Evolutionary conservation across 2,888 invertebrate genomes (phyloP), one percentile per base, ranked within the genome.

Genomic region (Ornithoptera alexandrae): DNA sequence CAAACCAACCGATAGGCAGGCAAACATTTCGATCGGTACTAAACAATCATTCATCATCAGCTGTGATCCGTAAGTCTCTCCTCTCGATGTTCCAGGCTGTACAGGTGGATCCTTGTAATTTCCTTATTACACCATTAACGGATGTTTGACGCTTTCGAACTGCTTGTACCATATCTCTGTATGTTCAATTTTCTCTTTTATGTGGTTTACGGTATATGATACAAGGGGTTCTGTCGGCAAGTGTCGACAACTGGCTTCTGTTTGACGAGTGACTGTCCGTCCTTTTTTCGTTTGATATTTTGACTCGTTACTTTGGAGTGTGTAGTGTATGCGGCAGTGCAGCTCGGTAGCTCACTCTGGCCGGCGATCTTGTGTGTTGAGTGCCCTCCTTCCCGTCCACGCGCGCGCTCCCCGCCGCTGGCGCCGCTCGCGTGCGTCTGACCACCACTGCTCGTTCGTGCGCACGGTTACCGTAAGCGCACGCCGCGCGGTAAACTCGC

Each of bases 311-410:
- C 76, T 86, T 84, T 82, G 82, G 86, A 89, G 89, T 89, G 82
- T 84, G 85, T 89, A 88, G 89, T 78, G 71, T 67, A 73, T 74
- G 78, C 78, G 75, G 73, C 80, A 78, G 78, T 78, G 80, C 78
- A 77, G 77, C 80, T 72, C 75, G 76, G 74, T 72, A 89, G 92
- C 90, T 92, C 91, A 88, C 74, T 84, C 92, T 92, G 92, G 92
- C 89, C 92, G 91, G 88, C 86, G 90, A 88, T 90, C 76, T 88
- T 89, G 92, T 92, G 89, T 89, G 90, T 86, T 84, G 86, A 80
- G 87, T 82, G 84, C 85, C 86, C 79, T 81, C 22, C 22, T 22
- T 22, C 22, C 22, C 22, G 22, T 22, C 22, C 22, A 22, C 22
- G 1, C 22, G 22, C 22, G 22, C 50, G 4, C 50, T 17, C 50